Percentiles rank a stretch among this genome's conserved stretches.
Conservation (phyloP, 2,113 vertebrate species). For the Ceuthmochares aereus region DNA sequence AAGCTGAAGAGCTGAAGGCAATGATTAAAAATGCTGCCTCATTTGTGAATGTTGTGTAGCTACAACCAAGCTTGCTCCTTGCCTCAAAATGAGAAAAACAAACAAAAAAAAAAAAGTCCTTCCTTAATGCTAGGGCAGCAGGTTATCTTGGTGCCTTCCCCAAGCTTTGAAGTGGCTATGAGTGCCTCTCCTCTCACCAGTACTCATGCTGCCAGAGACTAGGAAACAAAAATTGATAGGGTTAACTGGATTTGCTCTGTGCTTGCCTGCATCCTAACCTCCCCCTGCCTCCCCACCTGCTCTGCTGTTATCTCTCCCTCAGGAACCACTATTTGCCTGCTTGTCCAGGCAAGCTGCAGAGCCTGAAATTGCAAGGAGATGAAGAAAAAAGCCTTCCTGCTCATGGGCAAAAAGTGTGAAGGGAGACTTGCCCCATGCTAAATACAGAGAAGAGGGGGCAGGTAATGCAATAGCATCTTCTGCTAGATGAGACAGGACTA, state of each 20-base stretch:
- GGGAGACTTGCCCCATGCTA: neutral
- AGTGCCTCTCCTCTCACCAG: neutral
- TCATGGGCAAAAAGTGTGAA: neutral
- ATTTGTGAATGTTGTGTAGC: neutral
- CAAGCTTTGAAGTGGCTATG: fast-evolving
- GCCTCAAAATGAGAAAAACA: neutral
- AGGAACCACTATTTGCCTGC: neutral
- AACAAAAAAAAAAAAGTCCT: neutral
- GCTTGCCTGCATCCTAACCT: neutral
- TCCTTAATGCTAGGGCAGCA: neutral
- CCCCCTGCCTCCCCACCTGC: neutral
- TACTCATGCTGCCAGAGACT: neutral
- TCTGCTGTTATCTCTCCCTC: neutral
- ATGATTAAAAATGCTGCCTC: neutral
- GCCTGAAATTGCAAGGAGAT: neutral
- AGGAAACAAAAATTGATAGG: neutral
- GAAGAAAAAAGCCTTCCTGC: neutral
- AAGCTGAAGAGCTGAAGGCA: conserved; percentile 1
- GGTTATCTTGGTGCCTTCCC: neutral
- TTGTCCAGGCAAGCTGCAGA: neutral
- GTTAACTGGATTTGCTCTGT: neutral
- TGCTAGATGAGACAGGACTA: neutral
- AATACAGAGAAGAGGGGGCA: neutral
- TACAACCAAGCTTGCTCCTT: neutral
- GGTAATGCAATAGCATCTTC: neutral